A percentile compares a stretch with the other conserved stretches of the same genome.
Conservation (phyloP, 2,888 invertebrate genomes). For the Camptogramma bilineatum region DNA sequence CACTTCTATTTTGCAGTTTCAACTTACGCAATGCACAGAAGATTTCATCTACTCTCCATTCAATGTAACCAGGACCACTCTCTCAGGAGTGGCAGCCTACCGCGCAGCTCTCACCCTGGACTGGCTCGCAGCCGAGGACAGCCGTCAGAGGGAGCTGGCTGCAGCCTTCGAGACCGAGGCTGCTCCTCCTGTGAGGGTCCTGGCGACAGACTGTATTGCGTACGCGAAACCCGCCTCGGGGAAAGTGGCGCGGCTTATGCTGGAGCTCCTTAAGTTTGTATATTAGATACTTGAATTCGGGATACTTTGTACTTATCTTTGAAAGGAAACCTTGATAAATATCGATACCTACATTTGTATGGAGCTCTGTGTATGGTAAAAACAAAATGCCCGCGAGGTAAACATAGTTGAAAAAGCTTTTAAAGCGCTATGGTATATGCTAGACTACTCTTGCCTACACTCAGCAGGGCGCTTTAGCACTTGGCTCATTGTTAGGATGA, state of each 20-base stretch:
- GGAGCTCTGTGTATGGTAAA: too few relatives aligned
- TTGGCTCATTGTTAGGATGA: too few relatives aligned
- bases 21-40: constrained; percentile 50
- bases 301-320: too few relatives aligned
- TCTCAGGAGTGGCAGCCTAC: constrained; percentile 66
- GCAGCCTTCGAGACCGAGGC: constrained; percentile 65
- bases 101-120: constrained; percentile 71
- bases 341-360: too few relatives aligned
- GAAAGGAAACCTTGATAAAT: too few relatives aligned
- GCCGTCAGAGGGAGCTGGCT: constrained; percentile 66
- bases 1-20: background rate
- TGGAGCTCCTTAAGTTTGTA: constrained; percentile 71
- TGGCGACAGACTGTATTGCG: constrained; percentile 63
- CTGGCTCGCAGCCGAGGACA: constrained; percentile 72
- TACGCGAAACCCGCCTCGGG: constrained; percentile 67
- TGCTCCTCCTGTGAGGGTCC: constrained; percentile 50
- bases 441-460: too few relatives aligned
- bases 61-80: constrained; percentile 59
- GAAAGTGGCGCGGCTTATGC: constrained; percentile 69
- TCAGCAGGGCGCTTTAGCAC: too few relatives aligned
- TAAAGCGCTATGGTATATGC: too few relatives aligned
- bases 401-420: too few relatives aligned
- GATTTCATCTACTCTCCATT: constrained; percentile 57
- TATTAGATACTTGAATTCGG: background rate
- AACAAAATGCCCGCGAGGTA: too few relatives aligned